phyloP scores from a whole-genome alignment of 2,888 invertebrate species.

The Cactoblastis cactorum region DNA sequence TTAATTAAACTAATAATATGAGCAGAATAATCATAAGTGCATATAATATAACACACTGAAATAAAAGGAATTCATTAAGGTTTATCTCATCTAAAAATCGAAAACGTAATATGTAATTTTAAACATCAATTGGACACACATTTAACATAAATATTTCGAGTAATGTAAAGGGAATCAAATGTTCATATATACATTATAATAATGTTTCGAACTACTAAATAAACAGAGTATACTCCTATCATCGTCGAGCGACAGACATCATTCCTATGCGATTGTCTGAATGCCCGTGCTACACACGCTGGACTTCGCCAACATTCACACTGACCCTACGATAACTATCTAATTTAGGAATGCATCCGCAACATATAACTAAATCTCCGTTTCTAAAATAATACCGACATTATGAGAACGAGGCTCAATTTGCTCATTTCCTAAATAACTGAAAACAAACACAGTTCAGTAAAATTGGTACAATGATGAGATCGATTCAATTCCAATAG shows the following conservation, averaged over 20 bases:
- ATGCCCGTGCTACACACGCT: background rate
- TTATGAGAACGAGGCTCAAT: constrained; percentile 1
- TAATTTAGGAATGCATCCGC: constrained; percentile 7
- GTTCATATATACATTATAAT: constrained; percentile 57
- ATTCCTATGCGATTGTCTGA: constrained; percentile 15
- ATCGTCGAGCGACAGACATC: constrained; percentile 22
- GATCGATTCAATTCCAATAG: constrained; percentile 11
- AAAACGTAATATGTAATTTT: constrained; percentile 58
- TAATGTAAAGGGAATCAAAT: constrained; percentile 41
- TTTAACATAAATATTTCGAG: constrained; percentile 37
- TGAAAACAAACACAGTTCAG: constrained; percentile 22
- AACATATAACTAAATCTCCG: constrained; percentile 9
- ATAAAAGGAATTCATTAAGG: constrained; percentile 57
- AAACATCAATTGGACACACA: constrained; percentile 43
- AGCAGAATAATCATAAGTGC: constrained; percentile 42
- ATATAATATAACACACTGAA: constrained; percentile 53
- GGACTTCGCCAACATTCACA: background rate
- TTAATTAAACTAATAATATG: constrained; percentile 50
- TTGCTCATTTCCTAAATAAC: constrained; percentile 5
- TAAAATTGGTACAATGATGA: constrained; percentile 4
- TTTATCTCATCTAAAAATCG: constrained; percentile 58
- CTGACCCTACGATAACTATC: constrained; percentile 7
- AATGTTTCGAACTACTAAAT: constrained; percentile 26
- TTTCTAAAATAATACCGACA: constrained; percentile 4
- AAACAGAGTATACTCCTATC: constrained; percentile 26